phyloP scores from a whole-genome alignment of 2,888 invertebrate species.

The Tridacna gigas region DNA sequence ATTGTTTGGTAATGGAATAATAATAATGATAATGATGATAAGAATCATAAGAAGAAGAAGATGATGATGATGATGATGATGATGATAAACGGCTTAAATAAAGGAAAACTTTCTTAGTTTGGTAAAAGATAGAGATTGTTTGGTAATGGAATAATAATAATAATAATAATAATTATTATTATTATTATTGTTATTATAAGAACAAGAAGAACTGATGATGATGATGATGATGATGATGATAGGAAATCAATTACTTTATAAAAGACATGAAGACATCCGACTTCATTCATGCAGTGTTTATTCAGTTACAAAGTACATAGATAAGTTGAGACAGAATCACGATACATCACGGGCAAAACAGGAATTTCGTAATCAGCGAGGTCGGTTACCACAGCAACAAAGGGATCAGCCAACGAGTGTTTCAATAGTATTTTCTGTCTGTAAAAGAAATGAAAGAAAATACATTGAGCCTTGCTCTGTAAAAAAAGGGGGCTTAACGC shows the following conservation, averaged over 20 bases:
- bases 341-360: neutral
- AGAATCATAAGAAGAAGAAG: too few species aligned
- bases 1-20: slow-evolving; percentile 43
- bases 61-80: too few species aligned
- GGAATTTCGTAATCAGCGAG: neutral
- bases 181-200: neutral
- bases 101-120: too few species aligned
- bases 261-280: slow-evolving; percentile 10
- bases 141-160: too few species aligned
- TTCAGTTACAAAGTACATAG: neutral
- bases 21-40: neutral
- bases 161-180: too few species aligned
- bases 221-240: neutral
- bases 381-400: slow-evolving; percentile 1
- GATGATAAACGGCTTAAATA: too few species aligned
- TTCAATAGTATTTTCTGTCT: neutral
- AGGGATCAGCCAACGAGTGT: neutral
- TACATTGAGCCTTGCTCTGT: neutral
- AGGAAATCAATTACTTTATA: neutral
- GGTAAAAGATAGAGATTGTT: too few species aligned
- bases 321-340: neutral
- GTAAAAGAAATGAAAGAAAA: neutral
- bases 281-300: neutral
- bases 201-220: neutral
- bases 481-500: neutral